Percentiles rank a stretch among this genome's conserved stretches.
Evolutionary conservation across 2,888 invertebrate species (phyloP).

Genomic region (Myathropa florea): DNA sequence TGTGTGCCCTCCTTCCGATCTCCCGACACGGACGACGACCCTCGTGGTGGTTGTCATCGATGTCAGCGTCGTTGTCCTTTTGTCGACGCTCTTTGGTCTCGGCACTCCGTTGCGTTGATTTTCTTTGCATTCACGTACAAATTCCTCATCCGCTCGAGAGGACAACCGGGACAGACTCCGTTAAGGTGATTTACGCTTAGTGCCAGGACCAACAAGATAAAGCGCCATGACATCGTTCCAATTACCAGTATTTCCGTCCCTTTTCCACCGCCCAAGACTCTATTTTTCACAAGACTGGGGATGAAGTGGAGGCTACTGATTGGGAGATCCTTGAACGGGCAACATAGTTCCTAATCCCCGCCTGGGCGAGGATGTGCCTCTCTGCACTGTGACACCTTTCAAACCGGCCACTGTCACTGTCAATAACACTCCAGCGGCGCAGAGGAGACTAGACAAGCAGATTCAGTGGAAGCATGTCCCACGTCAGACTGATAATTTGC

Average conservation of each 20-base stretch:
- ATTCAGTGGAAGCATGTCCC: constrained; percentile 25
- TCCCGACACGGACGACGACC: neutral
- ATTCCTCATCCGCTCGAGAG: constrained; percentile 6
- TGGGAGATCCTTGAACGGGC: constrained; percentile 12
- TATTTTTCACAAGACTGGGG: neutral
- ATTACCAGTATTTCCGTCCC: constrained; percentile 11
- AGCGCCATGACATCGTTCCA: constrained; percentile 28
- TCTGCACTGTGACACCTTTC: constrained; percentile 28
- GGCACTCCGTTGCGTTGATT: neutral
- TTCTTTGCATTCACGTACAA: constrained; percentile 6
- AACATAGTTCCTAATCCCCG: constrained; percentile 13
- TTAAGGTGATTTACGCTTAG: constrained; percentile 27
- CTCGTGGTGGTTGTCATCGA: neutral
- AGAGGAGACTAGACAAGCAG: neutral
- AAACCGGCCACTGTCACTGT: constrained; percentile 37
- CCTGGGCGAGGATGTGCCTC: neutral
- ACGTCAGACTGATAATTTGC: constrained; percentile 48
- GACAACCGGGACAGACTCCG: neutral
- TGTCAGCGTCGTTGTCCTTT: neutral
- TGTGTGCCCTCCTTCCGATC: neutral
- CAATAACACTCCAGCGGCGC: constrained; percentile 5
- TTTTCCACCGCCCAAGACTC: neutral
- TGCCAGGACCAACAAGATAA: neutral
- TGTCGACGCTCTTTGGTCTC: constrained; percentile 7
- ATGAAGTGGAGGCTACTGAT: neutral